Evolutionary conservation across 2,113 vertebrate genomes (phyloP).

Genomic region (Indicator indicator): DNA sequence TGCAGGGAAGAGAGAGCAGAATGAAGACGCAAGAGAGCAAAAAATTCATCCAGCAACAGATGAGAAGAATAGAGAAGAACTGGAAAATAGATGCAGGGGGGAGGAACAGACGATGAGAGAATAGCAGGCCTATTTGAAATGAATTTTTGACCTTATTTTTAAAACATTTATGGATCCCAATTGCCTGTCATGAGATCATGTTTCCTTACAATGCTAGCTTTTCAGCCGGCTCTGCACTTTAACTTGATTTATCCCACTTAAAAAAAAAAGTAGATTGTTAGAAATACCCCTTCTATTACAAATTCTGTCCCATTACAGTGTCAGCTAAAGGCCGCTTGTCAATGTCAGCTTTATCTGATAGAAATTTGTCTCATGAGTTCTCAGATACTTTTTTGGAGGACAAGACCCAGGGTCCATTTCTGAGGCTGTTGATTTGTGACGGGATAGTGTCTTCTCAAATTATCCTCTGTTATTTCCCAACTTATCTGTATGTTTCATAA

Average conservation of each 20-base stretch:
- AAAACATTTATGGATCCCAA: slow-evolving; percentile 66
- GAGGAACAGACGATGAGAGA: slow-evolving; percentile 23
- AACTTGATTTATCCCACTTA: slow-evolving; percentile 51
- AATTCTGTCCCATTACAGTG: slow-evolving; percentile 42
- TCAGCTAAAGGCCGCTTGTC: slow-evolving; percentile 29
- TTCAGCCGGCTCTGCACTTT: slow-evolving; percentile 48
- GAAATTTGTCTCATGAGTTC: background rate
- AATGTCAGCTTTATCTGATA: slow-evolving; percentile 44
- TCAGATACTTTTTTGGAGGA: slow-evolving; percentile 35
- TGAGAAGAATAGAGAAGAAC: slow-evolving; percentile 20
- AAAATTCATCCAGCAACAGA: slow-evolving; percentile 26
- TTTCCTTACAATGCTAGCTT: slow-evolving; percentile 63
- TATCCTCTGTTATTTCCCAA: slow-evolving; percentile 21
- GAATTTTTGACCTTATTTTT: slow-evolving; percentile 66
- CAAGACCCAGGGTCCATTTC: background rate
- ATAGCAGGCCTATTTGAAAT: slow-evolving; percentile 53
- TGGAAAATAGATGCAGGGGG: slow-evolving; percentile 24
- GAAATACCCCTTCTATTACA: slow-evolving; percentile 54
- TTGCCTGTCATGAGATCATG: slow-evolving; percentile 57
- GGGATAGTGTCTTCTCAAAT: slow-evolving; percentile 39
- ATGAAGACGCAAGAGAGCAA: slow-evolving; percentile 23
- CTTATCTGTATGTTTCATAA: background rate
- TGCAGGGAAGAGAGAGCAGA: slow-evolving; percentile 17
- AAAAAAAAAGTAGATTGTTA: slow-evolving; percentile 36
- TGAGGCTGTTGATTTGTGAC: background rate